Base-by-base conservation (phyloP, 2,113 vertebrate genomes). In the Delphinus delphis region DNA sequence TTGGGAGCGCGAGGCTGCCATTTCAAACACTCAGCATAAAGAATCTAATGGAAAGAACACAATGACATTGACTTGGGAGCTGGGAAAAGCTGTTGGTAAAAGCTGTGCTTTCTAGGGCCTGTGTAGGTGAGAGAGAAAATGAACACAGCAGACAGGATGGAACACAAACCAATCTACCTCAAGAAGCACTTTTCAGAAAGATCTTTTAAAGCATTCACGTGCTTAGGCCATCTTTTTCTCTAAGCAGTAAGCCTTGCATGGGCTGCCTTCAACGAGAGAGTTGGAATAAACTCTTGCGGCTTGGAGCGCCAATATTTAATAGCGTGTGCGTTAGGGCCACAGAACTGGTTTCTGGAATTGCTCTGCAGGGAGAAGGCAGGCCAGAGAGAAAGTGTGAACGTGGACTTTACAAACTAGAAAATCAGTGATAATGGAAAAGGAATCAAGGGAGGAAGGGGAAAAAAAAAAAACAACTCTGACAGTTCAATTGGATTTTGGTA, bases 11-110 rank as follows among this genome's bases (percentile, higher is more conserved):
- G 96, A 93, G 1, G 41, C 62, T 90, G 84, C 86, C 88, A 97
- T 95, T 96, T 97, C 86, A 65, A 91, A 70, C 67, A 47, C 91
- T 93, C 80, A 93, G 82, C 86, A 74, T 53, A 96, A 96, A 96
- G 95, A 95, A 97, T 91, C 26, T 44, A 93, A 96, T 1, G 44
- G 63, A 82, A 91, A 53, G 62, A 80, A 90, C 41, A 95, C 89
- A 62, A 47, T 90, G 95, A 87, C n/a, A 80, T 77, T 73, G 65
- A 76, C 93, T 36, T 88, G 5, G 0, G 41, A 97, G 20, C 67
- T 36, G 88, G 84, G 47, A 92, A 83, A 85, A 95, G 87, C 26
- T 83, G 53, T 50, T 84, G 93, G 89, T 58, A 0, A 10, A 74
- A 80, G 77, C 10, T 79, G 10, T 58, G 82, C 58, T 90, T 88